A percentile compares a stretch with the other conserved stretches of the same genome.
phyloP scores from a whole-genome alignment of 2,888 invertebrate species.

The Pristionchus mayeri region DNA sequence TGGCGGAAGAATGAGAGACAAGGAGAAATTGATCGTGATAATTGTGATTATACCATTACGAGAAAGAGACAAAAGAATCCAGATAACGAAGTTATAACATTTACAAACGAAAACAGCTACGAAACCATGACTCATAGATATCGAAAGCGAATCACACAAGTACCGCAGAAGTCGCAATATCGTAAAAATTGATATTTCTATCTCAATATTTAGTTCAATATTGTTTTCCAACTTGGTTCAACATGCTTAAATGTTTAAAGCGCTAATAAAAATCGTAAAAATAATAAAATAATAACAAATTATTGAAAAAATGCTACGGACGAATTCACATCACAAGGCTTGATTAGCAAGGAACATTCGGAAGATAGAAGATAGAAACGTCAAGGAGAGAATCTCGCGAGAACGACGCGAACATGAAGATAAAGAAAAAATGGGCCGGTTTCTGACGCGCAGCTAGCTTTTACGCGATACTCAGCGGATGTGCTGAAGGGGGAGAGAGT shows the following conservation, averaged over 20 bases:
- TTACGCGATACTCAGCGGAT: slow-evolving; percentile 34
- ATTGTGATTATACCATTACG: too few species aligned
- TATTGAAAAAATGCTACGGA: neutral
- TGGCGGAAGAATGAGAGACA: too few species aligned
- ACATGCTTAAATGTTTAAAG: too few species aligned
- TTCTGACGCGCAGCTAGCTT: neutral
- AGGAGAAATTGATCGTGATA: too few species aligned
- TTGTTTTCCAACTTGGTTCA: too few species aligned
- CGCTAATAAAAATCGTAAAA: too few species aligned
- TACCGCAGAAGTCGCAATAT: too few species aligned
- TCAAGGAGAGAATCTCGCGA: neutral
- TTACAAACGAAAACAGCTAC: neutral
- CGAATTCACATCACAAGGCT: neutral
- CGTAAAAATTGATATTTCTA: too few species aligned
- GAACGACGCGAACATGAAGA: slow-evolving; percentile 5
- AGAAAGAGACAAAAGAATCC: slow-evolving; percentile 51
- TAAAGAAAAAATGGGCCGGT: slow-evolving; percentile 11
- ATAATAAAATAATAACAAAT: too few species aligned
- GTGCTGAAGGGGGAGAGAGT: slow-evolving; percentile 31
- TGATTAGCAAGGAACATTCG: neutral
- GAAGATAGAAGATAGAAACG: neutral
- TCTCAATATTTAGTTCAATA: too few species aligned
- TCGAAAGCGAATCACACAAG: too few species aligned
- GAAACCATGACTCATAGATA: too few species aligned
- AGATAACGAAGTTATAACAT: neutral